Base-by-base conservation (phyloP, 2,113 vertebrate species). In the Chionodraco myersi region DNA sequence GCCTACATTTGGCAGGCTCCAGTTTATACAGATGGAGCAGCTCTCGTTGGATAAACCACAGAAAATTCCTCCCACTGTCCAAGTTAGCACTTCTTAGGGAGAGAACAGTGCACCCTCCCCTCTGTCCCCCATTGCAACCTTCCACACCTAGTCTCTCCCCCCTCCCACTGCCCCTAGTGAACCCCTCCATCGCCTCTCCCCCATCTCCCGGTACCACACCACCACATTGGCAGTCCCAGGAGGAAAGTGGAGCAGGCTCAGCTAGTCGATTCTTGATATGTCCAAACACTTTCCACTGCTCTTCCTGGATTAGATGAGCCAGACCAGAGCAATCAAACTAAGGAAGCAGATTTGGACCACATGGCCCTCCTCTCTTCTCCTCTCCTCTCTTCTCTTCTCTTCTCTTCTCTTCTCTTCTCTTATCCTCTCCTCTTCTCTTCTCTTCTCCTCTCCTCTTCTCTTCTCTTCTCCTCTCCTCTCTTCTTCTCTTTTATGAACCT, bases 11-110 rank as follows among this genome's bases (percentile, higher is more conserved):
- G 95, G 95, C 95, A 93, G 86, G 84, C 92, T 90, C 88, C 89
- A 93, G 94, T 96, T 96, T 96, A 94, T 94, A 96, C 95, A 96
- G 95, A 96, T 96, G 95, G 95, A 95, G 95, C 92, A 88, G 93
- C 93, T 95, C 93, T 94, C 88, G 88, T 92, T 94, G 93, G 92
- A 95, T 95, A 95, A 95, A 94, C 95, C 95, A 92, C 94, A 95
- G 87, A 94, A 95, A 95, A 95, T 94, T 95, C 94, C 93, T 95
- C 92, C 93, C 94, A 92, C 93, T 95, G 94, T 95, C 94, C 94
- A 94, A 95, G 93, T 94, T 94, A 94, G 94, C 93, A 94, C 93
- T 95, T 96, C 94, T 92, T 92, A 76, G 86, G 88, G 80, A 89
- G 90, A 93, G 91, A 92, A 92, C 79, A 51, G 41, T 72, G 82